phyloP scores from a whole-genome alignment of 2,888 invertebrate species.

The Scaptomyza polygonia region DNA sequence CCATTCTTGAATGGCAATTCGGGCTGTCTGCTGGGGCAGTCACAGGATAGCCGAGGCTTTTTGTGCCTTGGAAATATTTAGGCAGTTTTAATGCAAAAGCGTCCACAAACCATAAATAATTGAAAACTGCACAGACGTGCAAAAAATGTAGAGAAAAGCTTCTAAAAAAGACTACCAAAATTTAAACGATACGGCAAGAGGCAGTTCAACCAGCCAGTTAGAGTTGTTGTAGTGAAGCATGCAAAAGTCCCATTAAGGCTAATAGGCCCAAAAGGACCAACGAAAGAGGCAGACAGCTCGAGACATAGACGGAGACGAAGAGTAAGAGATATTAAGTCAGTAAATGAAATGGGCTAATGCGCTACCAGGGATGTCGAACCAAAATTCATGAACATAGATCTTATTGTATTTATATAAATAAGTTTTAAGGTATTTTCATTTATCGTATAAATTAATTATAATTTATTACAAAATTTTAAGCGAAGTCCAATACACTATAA shows the following conservation, averaged over 20 bases:
- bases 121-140: conserved; percentile 78
- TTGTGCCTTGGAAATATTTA: conserved; percentile 61
- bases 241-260: conserved; percentile 77
- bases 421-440: too few relatives aligned
- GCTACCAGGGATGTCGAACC: conserved; percentile 42
- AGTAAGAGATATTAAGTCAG: conserved; percentile 58
- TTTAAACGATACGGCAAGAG: conserved; percentile 40
- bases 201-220: conserved; percentile 47
- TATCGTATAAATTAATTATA: too few relatives aligned
- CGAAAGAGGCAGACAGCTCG: conserved; percentile 42
- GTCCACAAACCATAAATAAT: conserved; percentile 80
- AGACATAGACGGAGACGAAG: too few relatives aligned
- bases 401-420: too few relatives aligned
- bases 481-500: too few relatives aligned
- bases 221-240: conserved; percentile 71
- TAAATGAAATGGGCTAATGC: conserved; percentile 47
- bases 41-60: conserved; percentile 20
- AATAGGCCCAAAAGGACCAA: conserved; percentile 71
- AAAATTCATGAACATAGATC: too few relatives aligned
- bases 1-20: conserved; percentile 61
- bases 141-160: conserved; percentile 65
- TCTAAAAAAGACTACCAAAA: conserved; percentile 29
- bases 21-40: conserved; percentile 48
- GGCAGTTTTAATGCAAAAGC: conserved; percentile 74
- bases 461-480: too few relatives aligned